Base-by-base conservation (phyloP, 2,797 vertebrate species). In the Morus bassanus region DNA sequence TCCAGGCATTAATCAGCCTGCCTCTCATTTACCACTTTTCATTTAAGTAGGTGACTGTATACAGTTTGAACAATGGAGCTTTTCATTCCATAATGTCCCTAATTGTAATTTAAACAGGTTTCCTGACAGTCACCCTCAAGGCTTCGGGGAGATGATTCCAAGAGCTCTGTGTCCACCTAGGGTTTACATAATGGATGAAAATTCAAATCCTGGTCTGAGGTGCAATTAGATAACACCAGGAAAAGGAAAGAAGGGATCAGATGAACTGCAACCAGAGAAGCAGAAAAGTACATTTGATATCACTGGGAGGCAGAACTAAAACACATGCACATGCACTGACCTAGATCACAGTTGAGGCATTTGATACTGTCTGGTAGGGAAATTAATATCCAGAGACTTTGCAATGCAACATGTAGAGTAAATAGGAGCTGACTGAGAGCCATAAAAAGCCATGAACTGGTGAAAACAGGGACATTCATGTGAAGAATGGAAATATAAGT, bases 31-130 rank as follows among this genome's bases (percentile, higher is more conserved):
- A 85, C 91, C 54, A 60, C 64, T 96, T 95, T 81, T 80, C 93
- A 88, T 95, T 97, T 96, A 97, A 98, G 96, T 95, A 97, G 96
- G 89, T 89, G 93, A 92, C 93, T 95, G 69, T 82, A 91, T 91
- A 95, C 86, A 93, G 69, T 93, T 95, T 91, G 69, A 95, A 98
- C 95, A 97, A 95, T 59, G 85, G 88, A 78, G 46, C 88, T 97
- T 96, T 98, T 97, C 85, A 90, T 97, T 96, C 59, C 21, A 13
- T 93, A 88, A 90, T 96, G 88, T 91, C 60, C 92, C 91, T 96
- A 94, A 96, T 85, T 92, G 86, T 94, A 73, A 95, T 96, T 96
- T 97, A 97, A 97, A 97, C 91, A 86, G 69, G 61, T 96, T 98
- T 97, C 92, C 89, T 96, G 96, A 95, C 87, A 91, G 93, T 94